A percentile compares a stretch with the other conserved stretches of the same genome.
Evolutionary conservation across 2,888 invertebrate genomes (phyloP).

Genomic region (Drosophila kambysellisi): DNA sequence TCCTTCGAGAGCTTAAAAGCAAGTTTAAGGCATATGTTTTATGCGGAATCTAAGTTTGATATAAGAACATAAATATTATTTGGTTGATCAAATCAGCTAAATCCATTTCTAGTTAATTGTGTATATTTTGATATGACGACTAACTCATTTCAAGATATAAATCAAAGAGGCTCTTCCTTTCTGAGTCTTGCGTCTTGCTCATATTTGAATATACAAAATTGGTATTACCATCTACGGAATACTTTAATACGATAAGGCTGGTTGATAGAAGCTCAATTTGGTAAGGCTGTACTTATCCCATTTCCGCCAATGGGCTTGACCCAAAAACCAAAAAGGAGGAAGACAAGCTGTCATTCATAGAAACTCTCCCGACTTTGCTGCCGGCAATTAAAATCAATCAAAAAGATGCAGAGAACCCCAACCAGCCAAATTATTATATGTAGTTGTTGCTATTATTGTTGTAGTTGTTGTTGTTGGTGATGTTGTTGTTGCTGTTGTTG

Average conservation of each 20-base stretch:
- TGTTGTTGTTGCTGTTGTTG: conserved; percentile 12
- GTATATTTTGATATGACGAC: not conserved
- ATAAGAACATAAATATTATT: not conserved
- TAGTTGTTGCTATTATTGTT: conserved; percentile 5
- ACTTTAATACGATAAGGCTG: not conserved
- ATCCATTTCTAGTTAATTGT: not conserved
- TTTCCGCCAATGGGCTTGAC: conserved; percentile 68
- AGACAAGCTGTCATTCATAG: conserved; percentile 43
- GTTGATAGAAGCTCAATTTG: not conserved
- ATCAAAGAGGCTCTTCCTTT: not conserved
- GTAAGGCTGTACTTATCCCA: conserved; percentile 26
- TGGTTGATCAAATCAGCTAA: not conserved
- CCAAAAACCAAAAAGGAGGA: conserved; percentile 52
- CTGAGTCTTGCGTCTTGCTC: not conserved
- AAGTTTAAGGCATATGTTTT: not conserved
- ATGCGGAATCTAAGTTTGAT: not conserved
- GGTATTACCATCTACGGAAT: not conserved
- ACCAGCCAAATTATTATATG: conserved; percentile 5
- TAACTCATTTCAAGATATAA: not conserved
- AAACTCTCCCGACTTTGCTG: conserved; percentile 19
- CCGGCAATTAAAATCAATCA: conserved; percentile 77
- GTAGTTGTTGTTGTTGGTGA: conserved; percentile 19
- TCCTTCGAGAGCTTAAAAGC: not conserved
- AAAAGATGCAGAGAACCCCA: conserved; percentile 38
- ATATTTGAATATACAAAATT: not conserved